These are phyloP conservation scores for Paguma larvata DNA, from an alignment of 2,797 vertebrate genomes.

Conservation along the genomic window DNA sequence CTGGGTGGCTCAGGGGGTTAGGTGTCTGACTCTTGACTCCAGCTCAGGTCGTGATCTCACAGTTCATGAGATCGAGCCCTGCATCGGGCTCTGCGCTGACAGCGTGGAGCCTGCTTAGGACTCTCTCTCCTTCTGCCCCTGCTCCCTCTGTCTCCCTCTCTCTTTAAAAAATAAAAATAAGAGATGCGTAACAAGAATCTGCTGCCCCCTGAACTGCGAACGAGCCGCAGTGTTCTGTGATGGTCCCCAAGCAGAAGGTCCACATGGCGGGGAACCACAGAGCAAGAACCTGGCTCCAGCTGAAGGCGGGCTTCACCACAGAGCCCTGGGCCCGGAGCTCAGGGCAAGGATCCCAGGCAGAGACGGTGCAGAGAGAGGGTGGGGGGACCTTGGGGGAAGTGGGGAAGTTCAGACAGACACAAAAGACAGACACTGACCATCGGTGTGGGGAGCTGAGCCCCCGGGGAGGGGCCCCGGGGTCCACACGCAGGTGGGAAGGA, in stretches of 20 bases:
- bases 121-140: no score
- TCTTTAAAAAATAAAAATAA: no score
- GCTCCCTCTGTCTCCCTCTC: no score
- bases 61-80: no score
- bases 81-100: no score
- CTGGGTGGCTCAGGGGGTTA: no score
- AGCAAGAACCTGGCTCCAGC: background rate
- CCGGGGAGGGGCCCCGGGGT: background rate
- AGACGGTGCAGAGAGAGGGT: background rate
- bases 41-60: no score
- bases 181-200: rapidly evolving
- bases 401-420: background rate
- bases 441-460: background rate
- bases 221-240: background rate
- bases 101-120: no score
- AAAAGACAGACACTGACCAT: background rate
- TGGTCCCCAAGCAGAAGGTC: rapidly evolving
- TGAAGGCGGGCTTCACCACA: background rate
- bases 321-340: background rate
- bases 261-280: rapidly evolving
- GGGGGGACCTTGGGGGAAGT: background rate
- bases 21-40: no score
- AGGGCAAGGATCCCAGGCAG: rapidly evolving
- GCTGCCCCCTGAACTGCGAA: background rate
- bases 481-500: rapidly evolving